phyloP scores from a whole-genome alignment of 2,888 invertebrate genomes.

The Latheticus oryzae region DNA sequence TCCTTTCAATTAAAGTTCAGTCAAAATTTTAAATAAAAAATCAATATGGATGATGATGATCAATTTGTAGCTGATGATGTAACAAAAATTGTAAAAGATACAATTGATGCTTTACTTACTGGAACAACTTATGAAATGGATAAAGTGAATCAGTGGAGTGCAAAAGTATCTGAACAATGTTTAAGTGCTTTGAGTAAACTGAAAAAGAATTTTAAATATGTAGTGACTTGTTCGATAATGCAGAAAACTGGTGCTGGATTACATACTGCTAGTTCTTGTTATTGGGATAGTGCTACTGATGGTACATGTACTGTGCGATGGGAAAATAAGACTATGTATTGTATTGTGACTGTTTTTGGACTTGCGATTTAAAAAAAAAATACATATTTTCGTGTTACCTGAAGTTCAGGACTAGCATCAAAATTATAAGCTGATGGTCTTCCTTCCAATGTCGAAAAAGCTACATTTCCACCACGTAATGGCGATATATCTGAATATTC shows the following conservation, averaged over 20 bases:
- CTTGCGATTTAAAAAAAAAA: conserved; percentile 69
- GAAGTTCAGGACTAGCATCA: conserved; percentile 88
- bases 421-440: conserved; percentile 93
- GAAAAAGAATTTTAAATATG: conserved; percentile 86
- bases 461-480: conserved; percentile 91
- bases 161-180: conserved; percentile 80
- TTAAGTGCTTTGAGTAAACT: conserved; percentile 78
- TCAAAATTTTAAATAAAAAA: conserved; percentile 48
- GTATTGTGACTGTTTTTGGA: conserved; percentile 85
- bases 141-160: conserved; percentile 80
- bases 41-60: conserved; percentile 66
- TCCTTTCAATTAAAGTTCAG: too few species aligned
- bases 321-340: conserved; percentile 90
- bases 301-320: conserved; percentile 85
- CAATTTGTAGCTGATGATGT: conserved; percentile 79
- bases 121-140: conserved; percentile 76
- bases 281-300: conserved; percentile 85
- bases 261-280: conserved; percentile 86
- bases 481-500: conserved; percentile 99
- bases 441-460: conserved; percentile 94
- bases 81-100: conserved; percentile 80
- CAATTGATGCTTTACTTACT: conserved; percentile 79
- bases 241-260: conserved; percentile 87
- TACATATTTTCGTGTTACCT: too few species aligned
- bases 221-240: conserved; percentile 85